phyloP scores from a whole-genome alignment of 1,140 invertebrate genomes.

The Drosophila nikananu region DNA sequence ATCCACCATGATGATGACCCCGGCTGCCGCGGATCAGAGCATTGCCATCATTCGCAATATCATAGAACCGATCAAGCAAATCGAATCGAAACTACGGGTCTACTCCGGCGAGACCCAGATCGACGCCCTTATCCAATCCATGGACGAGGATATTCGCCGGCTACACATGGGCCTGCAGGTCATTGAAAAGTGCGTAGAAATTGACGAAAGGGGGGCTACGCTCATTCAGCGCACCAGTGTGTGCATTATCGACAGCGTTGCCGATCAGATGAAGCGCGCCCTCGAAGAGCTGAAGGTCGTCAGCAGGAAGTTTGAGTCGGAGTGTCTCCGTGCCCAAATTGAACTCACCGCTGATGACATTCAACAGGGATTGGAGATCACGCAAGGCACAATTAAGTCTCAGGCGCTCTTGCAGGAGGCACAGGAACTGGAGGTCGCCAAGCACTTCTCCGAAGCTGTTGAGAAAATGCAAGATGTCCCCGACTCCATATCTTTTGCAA shows the following conservation, averaged over 20 bases:
- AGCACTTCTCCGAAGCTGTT: conserved; percentile 81
- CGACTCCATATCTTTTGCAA: conserved; percentile 86
- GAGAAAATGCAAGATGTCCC: conserved; percentile 85
- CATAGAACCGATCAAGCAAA: conserved; percentile 88
- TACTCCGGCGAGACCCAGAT: conserved; percentile 85
- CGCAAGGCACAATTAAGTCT: conserved; percentile 86
- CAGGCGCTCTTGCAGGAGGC: conserved; percentile 86
- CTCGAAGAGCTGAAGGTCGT: conserved; percentile 86
- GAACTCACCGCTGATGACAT: conserved; percentile 86
- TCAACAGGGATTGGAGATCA: conserved; percentile 86
- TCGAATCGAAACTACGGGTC: conserved; percentile 87
- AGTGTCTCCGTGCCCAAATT: conserved; percentile 83
- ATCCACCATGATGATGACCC: conserved; percentile 88
- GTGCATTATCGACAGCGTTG: conserved; percentile 87
- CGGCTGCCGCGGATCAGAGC: conserved; percentile 88
- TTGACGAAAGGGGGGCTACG: conserved; percentile 88
- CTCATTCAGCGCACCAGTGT: conserved; percentile 88
- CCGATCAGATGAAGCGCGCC: conserved; percentile 86
- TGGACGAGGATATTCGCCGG: conserved; percentile 87
- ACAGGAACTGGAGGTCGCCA: conserved; percentile 85
- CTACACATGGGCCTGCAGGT: conserved; percentile 88
- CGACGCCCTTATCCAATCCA: conserved; percentile 86
- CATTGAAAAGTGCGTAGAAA: conserved; percentile 89
- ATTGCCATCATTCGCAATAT: conserved; percentile 88
- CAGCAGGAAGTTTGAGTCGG: conserved; percentile 65